Percentiles rank a stretch among this genome's conserved stretches.
Evolutionary conservation across 1,140 invertebrate species (phyloP).

Genomic region (Sinella curviseta): DNA sequence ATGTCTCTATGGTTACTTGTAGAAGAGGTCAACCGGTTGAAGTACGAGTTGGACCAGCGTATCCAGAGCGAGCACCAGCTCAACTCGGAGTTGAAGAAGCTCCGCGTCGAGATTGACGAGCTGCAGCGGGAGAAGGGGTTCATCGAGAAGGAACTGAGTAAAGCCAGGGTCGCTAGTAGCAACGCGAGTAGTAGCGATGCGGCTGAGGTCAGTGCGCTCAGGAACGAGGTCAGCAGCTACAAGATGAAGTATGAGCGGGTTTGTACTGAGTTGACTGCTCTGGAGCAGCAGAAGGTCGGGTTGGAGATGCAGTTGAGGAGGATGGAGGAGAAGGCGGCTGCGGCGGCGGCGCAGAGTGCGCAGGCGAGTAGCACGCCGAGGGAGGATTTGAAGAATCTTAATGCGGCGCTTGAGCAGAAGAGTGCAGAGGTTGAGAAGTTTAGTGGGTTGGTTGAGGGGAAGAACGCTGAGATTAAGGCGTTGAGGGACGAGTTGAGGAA

Average conservation of each 20-base stretch:
- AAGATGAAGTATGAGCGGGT: slow-evolving; percentile 20
- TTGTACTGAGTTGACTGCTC: not conserved
- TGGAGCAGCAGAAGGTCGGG: not conserved
- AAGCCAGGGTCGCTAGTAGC: not conserved
- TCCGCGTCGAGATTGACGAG: slow-evolving; percentile 22
- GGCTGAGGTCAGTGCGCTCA: not conserved
- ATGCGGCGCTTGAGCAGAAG: slow-evolving; percentile 25
- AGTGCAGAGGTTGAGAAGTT: slow-evolving; percentile 38
- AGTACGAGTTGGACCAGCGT: slow-evolving; percentile 33
- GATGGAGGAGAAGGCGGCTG: not conserved
- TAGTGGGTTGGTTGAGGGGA: not conserved
- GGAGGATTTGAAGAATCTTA: not conserved
- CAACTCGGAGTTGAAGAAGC: not conserved
- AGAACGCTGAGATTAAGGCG: slow-evolving; percentile 34
- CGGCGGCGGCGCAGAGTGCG: too few relatives aligned
- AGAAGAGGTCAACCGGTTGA: slow-evolving; percentile 31
- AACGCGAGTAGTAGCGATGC: too few relatives aligned
- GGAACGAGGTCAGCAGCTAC: not conserved
- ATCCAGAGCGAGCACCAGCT: not conserved
- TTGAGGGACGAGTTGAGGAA: slow-evolving; percentile 22
- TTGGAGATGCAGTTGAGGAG: not conserved
- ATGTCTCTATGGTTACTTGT: not conserved
- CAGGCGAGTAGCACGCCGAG: not conserved
- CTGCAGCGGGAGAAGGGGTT: not conserved
- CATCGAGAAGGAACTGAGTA: slow-evolving; percentile 24